phyloP scores from a whole-genome alignment of 2,113 vertebrate species.

The Cinclus mexicanus region DNA sequence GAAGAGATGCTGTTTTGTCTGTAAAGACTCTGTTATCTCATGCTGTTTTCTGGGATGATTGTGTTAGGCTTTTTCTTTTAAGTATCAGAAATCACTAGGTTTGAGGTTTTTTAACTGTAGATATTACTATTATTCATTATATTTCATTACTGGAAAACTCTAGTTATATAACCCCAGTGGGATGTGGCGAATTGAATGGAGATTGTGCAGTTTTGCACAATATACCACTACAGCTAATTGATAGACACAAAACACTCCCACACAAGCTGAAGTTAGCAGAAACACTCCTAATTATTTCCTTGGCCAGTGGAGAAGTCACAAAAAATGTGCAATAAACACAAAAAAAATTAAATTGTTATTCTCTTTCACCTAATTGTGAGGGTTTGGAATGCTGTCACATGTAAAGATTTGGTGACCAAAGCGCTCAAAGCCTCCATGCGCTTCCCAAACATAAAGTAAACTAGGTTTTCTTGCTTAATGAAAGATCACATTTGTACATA shows the following conservation, averaged over 20 bases:
- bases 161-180: neutral
- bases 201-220: neutral
- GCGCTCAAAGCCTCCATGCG: neutral
- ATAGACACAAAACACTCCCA: neutral
- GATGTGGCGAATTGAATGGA: neutral
- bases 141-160: neutral
- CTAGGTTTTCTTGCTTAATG: accelerated
- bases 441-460: neutral
- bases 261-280: neutral
- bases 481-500: neutral
- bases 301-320: neutral
- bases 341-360: neutral
- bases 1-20: neutral
- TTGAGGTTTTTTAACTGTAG: neutral
- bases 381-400: neutral
- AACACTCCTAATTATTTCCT: neutral
- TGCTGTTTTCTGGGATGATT: neutral
- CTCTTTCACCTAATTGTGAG: neutral
- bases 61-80: neutral
- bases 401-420: neutral
- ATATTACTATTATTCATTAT: neutral
- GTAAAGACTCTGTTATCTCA: neutral
- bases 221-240: neutral
- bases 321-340: neutral
- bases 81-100: neutral